Percentiles rank a stretch among this genome's conserved stretches.
These are phyloP conservation scores for Cochlearius cochlearius DNA, from an alignment of 2,113 vertebrate species.

Conservation along the genomic window DNA sequence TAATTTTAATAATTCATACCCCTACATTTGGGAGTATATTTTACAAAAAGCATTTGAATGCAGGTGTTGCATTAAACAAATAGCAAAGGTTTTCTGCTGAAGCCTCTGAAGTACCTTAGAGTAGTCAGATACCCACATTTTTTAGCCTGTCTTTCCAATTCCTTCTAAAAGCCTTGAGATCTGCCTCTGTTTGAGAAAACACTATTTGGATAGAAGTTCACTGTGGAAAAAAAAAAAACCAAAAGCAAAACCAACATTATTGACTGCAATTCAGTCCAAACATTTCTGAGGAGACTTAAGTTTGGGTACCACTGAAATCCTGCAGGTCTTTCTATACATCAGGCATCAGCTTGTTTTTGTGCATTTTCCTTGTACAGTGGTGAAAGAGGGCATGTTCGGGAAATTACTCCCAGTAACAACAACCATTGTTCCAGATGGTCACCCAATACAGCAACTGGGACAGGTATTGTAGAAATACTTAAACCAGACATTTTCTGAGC, in stretches of 20 bases:
- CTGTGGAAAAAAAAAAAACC: background rate
- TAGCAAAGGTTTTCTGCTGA: background rate
- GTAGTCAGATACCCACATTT: background rate
- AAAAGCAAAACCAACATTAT: too few species aligned
- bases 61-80: background rate
- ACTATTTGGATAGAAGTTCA: background rate
- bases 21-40: background rate
- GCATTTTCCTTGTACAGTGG: background rate
- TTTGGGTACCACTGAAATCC: background rate
- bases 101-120: background rate
- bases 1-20: background rate
- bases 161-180: background rate
- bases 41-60: background rate
- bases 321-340: background rate
- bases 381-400: background rate
- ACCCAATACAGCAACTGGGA: background rate
- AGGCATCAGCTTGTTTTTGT: background rate
- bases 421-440: rapidly evolving
- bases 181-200: background rate
- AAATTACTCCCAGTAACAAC: background rate
- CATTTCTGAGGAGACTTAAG: background rate
- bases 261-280: background rate
- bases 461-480: background rate
- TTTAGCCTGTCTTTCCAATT: background rate
- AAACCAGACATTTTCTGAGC: background rate